These are phyloP conservation scores for Paraplagusia blochii DNA, from an alignment of 2,113 vertebrate genomes.

Conservation along the genomic window DNA sequence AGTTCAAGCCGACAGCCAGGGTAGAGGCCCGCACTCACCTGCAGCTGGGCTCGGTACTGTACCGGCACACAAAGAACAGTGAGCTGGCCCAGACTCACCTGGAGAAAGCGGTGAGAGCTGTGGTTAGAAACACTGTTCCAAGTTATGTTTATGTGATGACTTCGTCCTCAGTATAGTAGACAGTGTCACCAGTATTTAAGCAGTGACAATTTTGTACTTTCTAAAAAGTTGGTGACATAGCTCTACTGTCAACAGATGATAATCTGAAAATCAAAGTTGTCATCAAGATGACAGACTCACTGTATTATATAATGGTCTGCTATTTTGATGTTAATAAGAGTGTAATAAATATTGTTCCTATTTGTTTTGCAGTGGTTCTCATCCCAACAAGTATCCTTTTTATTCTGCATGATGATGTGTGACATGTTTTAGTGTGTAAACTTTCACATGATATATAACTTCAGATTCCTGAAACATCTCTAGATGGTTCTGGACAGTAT, in stretches of 20 bases:
- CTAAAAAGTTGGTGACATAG: too few species aligned
- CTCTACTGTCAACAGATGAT: too few species aligned
- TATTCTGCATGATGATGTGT: conserved; percentile 53
- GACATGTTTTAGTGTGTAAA: background rate
- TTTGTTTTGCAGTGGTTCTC: conserved; percentile 83
- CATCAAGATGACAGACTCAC: too few species aligned
- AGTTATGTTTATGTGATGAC: too few species aligned
- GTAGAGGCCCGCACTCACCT: conserved; percentile 91
- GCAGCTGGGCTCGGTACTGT: conserved; percentile 90
- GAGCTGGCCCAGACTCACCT: conserved; percentile 87
- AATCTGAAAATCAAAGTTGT: too few species aligned
- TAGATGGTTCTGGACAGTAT: background rate
- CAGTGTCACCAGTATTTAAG: too few species aligned
- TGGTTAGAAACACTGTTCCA: too few species aligned
- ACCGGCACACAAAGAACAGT: conserved; percentile 92
- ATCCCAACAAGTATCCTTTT: conserved; percentile 96
- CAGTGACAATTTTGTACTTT: too few species aligned
- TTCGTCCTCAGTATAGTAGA: too few species aligned
- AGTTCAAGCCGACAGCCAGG: conserved; percentile 87
- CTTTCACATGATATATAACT: too few species aligned
- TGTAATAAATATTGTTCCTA: background rate
- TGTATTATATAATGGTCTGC: too few species aligned
- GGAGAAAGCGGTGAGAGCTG: conserved; percentile 87
- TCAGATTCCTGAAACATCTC: background rate
- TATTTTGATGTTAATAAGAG: background rate